These are phyloP conservation scores for Callyntrura sp. DNA, from an alignment of 2,888 invertebrate species.

Conservation along the genomic window DNA sequence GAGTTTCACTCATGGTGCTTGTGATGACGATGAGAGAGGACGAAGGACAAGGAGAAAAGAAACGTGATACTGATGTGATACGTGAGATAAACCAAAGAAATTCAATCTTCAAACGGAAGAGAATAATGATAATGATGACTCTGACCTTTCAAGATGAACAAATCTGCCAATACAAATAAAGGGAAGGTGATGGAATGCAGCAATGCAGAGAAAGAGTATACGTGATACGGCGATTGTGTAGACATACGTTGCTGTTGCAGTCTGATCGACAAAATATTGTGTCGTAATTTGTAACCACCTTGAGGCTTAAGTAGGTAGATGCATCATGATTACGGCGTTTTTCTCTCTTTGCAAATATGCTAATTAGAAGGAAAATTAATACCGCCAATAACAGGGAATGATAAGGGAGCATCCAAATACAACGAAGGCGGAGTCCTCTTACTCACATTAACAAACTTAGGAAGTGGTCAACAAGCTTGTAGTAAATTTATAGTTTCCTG, in stretches of 20 bases:
- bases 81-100: not conserved
- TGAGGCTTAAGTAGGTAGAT: not conserved
- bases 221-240: not conserved
- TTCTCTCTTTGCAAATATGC: not conserved
- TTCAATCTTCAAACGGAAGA: not conserved
- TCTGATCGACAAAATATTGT: too few species aligned
- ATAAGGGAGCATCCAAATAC: too few species aligned
- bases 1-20: not conserved
- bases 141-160: slow-evolving; percentile 24
- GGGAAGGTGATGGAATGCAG: too few species aligned
- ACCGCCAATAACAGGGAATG: not conserved
- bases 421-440: too few species aligned
- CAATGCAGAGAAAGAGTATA: not conserved
- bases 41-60: slow-evolving; percentile 1
- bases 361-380: slow-evolving; percentile 7
- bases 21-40: not conserved
- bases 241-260: too few species aligned
- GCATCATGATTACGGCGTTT: not conserved
- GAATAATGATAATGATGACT: too few species aligned
- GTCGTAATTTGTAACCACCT: slow-evolving; percentile 11
- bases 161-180: slow-evolving; percentile 3
- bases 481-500: too few species aligned
- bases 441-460: too few species aligned
- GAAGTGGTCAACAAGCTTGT: too few species aligned
- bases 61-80: slow-evolving; percentile 1